Evolutionary conservation across 1,140 invertebrate genomes (phyloP).

Genomic region (Ceratitis capitata): DNA sequence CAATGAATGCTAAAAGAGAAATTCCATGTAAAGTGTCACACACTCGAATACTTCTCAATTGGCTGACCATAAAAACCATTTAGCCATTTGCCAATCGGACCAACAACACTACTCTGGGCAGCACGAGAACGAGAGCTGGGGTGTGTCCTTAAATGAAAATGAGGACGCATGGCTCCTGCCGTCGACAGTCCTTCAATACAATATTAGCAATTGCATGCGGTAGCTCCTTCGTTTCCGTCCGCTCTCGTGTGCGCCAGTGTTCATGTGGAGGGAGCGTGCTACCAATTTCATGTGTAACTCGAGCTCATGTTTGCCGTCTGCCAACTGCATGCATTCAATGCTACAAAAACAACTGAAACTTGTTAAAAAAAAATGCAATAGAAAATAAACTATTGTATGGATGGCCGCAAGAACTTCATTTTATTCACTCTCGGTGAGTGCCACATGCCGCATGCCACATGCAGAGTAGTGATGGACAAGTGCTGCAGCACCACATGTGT

Average conservation of each 20-base stretch:
- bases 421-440: not conserved
- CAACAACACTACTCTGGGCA: too few species aligned
- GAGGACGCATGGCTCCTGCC: too few species aligned
- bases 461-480: not conserved
- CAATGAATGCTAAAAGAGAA: not conserved
- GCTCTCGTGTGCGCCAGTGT: not conserved
- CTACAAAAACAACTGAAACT: not conserved
- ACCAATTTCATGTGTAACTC: slow-evolving; percentile 5
- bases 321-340: not conserved
- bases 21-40: slow-evolving; percentile 17
- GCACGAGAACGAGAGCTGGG: too few species aligned
- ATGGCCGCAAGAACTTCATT: slow-evolving; percentile 34
- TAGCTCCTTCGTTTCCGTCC: too few species aligned
- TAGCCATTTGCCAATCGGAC: slow-evolving; percentile 33
- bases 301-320: slow-evolving; percentile 24
- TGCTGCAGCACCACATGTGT: not conserved
- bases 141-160: too few species aligned
- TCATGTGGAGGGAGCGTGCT: not conserved
- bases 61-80: slow-evolving; percentile 30
- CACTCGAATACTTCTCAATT: not conserved
- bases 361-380: not conserved
- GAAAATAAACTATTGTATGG: slow-evolving; percentile 8
- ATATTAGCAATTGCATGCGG: not conserved
- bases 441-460: not conserved
- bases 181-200: not conserved